Conservation (phyloP, 2,888 invertebrate genomes). For the Cryptosula pallasiana region DNA sequence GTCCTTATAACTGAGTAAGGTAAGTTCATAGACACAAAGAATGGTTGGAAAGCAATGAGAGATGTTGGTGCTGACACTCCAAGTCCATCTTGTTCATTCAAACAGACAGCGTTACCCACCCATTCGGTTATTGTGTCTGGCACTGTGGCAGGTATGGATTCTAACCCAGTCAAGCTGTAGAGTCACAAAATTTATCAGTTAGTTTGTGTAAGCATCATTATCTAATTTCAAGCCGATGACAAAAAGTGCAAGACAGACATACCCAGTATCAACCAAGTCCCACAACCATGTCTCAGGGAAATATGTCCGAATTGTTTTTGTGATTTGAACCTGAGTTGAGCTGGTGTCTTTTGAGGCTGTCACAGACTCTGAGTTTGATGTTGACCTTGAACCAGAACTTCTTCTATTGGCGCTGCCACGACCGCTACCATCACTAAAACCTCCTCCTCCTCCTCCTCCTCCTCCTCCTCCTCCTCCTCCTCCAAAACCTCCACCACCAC, state of each 20-base stretch:
- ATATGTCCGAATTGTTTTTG: conserved; percentile 27
- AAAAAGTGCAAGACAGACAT: not conserved
- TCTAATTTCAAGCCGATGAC: no score
- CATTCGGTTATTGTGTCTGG: conserved; percentile 64
- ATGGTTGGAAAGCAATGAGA: conserved; percentile 64
- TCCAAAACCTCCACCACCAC: not conserved
- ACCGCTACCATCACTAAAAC: not conserved
- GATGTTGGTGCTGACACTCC: conserved; percentile 56
- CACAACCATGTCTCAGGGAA: conserved; percentile 47
- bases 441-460: not conserved
- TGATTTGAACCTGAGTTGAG: not conserved
- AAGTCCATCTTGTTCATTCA: conserved; percentile 56
- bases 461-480: not conserved
- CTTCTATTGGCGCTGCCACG: not conserved
- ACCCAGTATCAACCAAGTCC: conserved; percentile 31
- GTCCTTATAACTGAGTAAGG: conserved; percentile 66
- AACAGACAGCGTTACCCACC: conserved; percentile 60
- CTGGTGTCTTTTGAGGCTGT: not conserved
- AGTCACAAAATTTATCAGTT: not conserved
- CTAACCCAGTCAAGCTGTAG: conserved; percentile 57
- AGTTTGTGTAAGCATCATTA: no score
- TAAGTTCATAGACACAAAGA: conserved; percentile 67
- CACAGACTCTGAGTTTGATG: no score
- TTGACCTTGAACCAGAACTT: not conserved
- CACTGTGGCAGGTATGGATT: conserved; percentile 53